These are phyloP conservation scores for Ceryle rudis DNA, from an alignment of 2,797 vertebrate genomes.

Conservation along the genomic window DNA sequence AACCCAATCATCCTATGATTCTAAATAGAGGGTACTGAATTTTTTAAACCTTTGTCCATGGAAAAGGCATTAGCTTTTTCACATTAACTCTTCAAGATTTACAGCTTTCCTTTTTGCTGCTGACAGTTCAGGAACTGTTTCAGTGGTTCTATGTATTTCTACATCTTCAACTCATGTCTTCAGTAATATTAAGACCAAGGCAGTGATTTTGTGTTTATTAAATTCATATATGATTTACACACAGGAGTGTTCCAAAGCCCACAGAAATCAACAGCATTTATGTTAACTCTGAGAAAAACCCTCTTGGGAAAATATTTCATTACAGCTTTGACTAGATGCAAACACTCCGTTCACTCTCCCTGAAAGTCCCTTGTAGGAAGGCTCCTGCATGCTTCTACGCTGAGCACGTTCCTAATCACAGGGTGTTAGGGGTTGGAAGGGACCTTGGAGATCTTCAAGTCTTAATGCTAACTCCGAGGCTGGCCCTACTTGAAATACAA, in stretches of 20 bases:
- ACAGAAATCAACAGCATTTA: background rate
- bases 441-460: too few relatives aligned
- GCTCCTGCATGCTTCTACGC: background rate
- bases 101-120: background rate
- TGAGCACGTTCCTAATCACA: accelerated
- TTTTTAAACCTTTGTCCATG: accelerated
- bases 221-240: background rate
- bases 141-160: accelerated
- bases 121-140: background rate
- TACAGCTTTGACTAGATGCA: background rate
- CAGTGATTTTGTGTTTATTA: background rate
- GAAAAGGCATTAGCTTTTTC: constrained; percentile 25
- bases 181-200: background rate
- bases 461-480: background rate
- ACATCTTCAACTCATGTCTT: background rate
- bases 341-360: accelerated
- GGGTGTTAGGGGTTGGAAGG: too few relatives aligned
- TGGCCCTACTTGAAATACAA: background rate
- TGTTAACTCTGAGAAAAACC: background rate
- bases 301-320: background rate
- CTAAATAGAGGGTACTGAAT: background rate
- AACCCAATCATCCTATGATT: too few relatives aligned
- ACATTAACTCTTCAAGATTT: background rate
- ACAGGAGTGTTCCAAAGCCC: background rate
- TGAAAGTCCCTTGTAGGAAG: background rate